phyloP scores from a whole-genome alignment of 2,888 invertebrate genomes.

The Ferdinandea cuprea region DNA sequence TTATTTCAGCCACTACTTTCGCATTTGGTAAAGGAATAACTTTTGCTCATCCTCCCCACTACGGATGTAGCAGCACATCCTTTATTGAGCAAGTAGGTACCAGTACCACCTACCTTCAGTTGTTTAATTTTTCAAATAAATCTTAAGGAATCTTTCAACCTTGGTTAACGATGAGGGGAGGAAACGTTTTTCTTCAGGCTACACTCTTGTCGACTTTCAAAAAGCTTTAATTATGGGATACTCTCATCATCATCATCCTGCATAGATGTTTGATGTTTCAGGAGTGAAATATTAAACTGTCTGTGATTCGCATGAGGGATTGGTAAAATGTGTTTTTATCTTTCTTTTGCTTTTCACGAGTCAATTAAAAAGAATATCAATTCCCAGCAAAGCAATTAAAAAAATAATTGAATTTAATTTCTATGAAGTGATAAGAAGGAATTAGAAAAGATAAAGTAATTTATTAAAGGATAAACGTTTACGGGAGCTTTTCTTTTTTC shows the following conservation, averaged over 20 bases:
- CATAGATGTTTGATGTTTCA: conserved; percentile 9
- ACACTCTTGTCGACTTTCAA: too few species aligned
- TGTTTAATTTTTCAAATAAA: too few species aligned
- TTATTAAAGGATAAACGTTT: not conserved
- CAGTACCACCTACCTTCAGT: too few species aligned
- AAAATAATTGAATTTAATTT: conserved; percentile 42
- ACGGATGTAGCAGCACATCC: too few species aligned
- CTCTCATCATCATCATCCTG: too few species aligned
- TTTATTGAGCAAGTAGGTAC: too few species aligned
- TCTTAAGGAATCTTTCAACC: too few species aligned
- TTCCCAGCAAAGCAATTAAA: conserved; percentile 31
- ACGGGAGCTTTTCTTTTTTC: not conserved
- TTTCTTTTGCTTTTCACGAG: not conserved
- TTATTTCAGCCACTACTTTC: too few species aligned
- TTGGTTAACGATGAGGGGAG: too few species aligned
- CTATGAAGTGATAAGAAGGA: conserved; percentile 1
- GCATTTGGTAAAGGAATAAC: too few species aligned
- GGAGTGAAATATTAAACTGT: conserved; percentile 19
- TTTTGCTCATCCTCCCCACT: too few species aligned
- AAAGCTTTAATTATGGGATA: not conserved
- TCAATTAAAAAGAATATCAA: conserved; percentile 14
- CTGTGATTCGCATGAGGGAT: not conserved
- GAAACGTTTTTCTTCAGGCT: too few species aligned
- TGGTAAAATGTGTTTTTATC: not conserved
- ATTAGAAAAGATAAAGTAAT: conserved; percentile 6